Percentiles rank a stretch among this genome's conserved stretches.
phyloP scores from a whole-genome alignment of 1,140 invertebrate genomes.

The Macrosteles quadrilineatus region DNA sequence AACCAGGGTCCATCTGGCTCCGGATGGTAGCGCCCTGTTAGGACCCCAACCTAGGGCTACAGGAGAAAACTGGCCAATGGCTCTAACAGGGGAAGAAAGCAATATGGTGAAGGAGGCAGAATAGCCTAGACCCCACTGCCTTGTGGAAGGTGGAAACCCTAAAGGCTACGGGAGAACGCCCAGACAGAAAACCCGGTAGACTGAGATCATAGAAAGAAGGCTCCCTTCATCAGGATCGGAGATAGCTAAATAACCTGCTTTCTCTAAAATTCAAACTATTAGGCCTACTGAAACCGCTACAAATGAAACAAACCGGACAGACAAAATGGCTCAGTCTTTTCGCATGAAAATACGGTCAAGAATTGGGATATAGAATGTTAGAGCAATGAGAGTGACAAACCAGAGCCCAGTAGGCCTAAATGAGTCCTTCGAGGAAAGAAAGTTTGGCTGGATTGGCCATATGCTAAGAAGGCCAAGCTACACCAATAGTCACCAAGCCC shows the following conservation, averaged over 20 bases:
- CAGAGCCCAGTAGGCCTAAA: too few relatives aligned
- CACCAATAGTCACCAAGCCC: too few relatives aligned
- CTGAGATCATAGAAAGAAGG: neutral
- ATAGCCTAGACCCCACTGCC: conserved; percentile 14
- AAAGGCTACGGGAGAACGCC: conserved; percentile 11
- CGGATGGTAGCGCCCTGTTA: conserved; percentile 30
- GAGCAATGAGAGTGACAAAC: neutral
- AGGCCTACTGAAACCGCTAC: neutral
- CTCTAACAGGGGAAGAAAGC: neutral
- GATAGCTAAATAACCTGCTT: conserved; percentile 8
- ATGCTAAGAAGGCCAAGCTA: too few relatives aligned
- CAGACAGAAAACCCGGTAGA: conserved; percentile 13
- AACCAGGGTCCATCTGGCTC: conserved; percentile 33
- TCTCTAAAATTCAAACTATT: conserved; percentile 21
- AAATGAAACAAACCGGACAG: conserved; percentile 3
- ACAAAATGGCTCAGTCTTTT: conserved; percentile 8
- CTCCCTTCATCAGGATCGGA: neutral
- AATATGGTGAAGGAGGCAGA: conserved; percentile 19
- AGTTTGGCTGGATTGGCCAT: too few relatives aligned
- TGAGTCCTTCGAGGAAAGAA: too few relatives aligned
- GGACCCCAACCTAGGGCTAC: conserved; percentile 30
- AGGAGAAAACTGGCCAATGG: conserved; percentile 22
- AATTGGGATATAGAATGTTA: conserved; percentile 4
- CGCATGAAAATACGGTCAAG: conserved; percentile 2
- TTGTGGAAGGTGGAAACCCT: conserved; percentile 8